Evolutionary conservation across 1,140 invertebrate species (phyloP).

Genomic region (Eulimnadia texana): DNA sequence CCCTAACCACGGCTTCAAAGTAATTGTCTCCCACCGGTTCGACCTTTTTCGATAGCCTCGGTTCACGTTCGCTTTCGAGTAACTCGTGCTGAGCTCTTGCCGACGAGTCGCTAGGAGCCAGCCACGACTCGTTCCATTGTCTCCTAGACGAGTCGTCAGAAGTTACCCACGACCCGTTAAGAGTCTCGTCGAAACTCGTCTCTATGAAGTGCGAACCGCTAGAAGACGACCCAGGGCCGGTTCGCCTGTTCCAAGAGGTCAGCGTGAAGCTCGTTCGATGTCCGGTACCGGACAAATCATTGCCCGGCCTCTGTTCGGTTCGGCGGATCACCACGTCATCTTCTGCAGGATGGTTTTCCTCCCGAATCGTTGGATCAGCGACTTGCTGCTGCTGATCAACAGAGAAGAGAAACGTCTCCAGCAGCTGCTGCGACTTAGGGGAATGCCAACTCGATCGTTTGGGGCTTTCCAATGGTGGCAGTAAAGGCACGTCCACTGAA

Average conservation of each 20-base stretch:
- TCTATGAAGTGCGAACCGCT: not conserved
- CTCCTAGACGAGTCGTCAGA: no score
- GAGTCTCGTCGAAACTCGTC: not conserved
- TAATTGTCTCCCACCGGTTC: slow-evolving; percentile 1
- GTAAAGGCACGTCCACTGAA: not conserved
- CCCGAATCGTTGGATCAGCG: not conserved
- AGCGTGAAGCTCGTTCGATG: not conserved
- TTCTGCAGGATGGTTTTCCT: not conserved
- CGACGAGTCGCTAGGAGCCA: no score
- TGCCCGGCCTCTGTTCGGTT: not conserved
- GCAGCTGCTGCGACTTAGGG: not conserved
- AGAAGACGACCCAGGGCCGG: not conserved
- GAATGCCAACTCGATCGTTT: not conserved
- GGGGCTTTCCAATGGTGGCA: not conserved
- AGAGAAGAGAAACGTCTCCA: not conserved
- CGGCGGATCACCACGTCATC: not conserved
- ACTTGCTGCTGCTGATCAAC: not conserved
- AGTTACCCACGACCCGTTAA: no score
- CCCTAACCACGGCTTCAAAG: slow-evolving; percentile 11
- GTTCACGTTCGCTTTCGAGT: no score
- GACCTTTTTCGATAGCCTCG: not conserved
- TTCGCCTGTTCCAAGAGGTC: not conserved
- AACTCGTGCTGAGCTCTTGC: no score
- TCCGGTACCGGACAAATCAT: not conserved
- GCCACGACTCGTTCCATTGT: no score